Conservation (phyloP, 2,797 vertebrate species). For the Urosaurus nigricauda region DNA sequence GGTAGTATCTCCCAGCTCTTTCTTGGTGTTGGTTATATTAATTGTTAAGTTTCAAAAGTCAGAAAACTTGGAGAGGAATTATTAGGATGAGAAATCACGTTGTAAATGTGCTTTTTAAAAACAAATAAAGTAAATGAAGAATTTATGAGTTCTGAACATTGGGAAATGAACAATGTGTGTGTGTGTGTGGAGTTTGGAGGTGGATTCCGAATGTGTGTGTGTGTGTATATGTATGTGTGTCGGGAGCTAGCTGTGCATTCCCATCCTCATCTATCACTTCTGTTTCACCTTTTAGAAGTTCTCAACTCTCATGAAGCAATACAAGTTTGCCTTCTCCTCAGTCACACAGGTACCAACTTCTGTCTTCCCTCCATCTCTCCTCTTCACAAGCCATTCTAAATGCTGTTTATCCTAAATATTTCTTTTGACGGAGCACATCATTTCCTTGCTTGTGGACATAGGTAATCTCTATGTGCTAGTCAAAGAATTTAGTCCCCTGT, state of each 20-base stretch:
- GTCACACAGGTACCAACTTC: constrained; percentile 10
- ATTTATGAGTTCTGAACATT: background rate
- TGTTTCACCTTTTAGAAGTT: constrained; percentile 25
- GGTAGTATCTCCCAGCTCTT: background rate
- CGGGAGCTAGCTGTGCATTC: background rate
- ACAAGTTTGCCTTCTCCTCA: constrained; percentile 10
- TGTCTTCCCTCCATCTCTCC: too few relatives aligned
- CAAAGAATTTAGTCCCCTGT: too few relatives aligned
- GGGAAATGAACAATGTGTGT: background rate
- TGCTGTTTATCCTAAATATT: background rate
- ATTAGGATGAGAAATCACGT: background rate
- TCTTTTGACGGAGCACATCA: background rate
- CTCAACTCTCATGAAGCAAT: constrained; percentile 5
- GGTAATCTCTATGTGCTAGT: background rate
- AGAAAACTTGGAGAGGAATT: background rate
- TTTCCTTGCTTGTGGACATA: background rate
- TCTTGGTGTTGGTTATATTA: background rate
- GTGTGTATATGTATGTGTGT: background rate
- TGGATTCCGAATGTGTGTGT: background rate
- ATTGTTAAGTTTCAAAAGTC: background rate
- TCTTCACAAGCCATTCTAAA: too few relatives aligned
- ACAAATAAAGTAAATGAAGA: background rate
- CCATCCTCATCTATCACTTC: background rate
- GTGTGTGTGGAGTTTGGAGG: background rate
- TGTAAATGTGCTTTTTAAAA: background rate